These are phyloP conservation scores for Actinostola sp. DNA, from an alignment of 92 coral and sea anemone genomes.

Conservation along the genomic window DNA sequence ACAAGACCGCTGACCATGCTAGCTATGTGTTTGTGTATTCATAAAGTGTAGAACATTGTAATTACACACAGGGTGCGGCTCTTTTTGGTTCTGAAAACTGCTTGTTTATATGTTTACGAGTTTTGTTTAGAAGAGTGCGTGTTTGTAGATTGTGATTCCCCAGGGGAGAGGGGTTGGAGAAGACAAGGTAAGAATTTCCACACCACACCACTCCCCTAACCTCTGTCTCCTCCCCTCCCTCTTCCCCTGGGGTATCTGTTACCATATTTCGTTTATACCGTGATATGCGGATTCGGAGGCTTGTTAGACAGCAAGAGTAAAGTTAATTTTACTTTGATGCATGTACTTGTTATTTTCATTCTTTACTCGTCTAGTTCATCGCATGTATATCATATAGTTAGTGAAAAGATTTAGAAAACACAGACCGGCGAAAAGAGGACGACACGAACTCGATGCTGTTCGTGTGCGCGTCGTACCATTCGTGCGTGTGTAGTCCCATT, in stretches of 20 bases:
- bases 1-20: neutral
- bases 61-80: neutral
- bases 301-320: too few species aligned
- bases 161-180: conserved; percentile 9
- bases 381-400: too few species aligned
- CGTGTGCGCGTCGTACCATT: too few species aligned
- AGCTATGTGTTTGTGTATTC: conserved; percentile 11
- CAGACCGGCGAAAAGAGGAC: too few species aligned
- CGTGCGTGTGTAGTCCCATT: too few species aligned
- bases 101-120: conserved; percentile 3
- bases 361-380: too few species aligned
- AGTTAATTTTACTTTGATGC: too few species aligned
- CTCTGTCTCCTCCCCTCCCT: neutral
- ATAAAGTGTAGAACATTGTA: conserved; percentile 5
- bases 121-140: neutral
- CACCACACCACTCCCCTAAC: neutral
- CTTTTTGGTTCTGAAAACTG: neutral
- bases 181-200: neutral
- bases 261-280: too few species aligned
- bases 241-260: neutral
- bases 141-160: neutral
- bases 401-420: too few species aligned
- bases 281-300: too few species aligned
- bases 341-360: too few species aligned
- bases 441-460: too few species aligned